phyloP scores from a whole-genome alignment of 2,113 vertebrate species.

The Eleginops maclovinus region DNA sequence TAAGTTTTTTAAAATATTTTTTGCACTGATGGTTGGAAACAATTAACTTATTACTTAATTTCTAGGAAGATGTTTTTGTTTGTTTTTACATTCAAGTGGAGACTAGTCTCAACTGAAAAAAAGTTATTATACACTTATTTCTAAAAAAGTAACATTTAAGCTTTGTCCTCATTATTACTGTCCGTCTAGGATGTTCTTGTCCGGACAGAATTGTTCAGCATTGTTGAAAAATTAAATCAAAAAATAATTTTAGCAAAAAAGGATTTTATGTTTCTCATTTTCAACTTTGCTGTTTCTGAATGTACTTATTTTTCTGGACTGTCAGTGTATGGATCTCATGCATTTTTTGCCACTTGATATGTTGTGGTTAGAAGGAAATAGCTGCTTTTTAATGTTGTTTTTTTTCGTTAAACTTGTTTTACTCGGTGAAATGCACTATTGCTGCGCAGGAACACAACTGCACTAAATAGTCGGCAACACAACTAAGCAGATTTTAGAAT shows the following conservation, averaged over 20 bases:
- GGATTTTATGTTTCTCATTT: constrained; percentile 29
- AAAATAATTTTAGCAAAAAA: constrained; percentile 11
- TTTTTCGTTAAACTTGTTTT: neutral
- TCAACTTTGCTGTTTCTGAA: constrained; percentile 65
- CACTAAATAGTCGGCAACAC: constrained; percentile 17
- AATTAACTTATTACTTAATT: constrained; percentile 74
- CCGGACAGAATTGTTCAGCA: constrained; percentile 42
- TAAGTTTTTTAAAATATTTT: constrained; percentile 58
- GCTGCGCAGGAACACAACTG: constrained; percentile 82
- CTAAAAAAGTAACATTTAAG: constrained; percentile 69
- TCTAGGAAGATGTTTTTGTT: constrained; percentile 23
- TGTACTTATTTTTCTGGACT: constrained; percentile 62
- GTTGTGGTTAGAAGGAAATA: constrained; percentile 83
- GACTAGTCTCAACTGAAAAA: constrained; percentile 11
- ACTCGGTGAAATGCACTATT: constrained; percentile 86
- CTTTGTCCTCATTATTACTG: constrained; percentile 53
- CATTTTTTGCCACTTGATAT: constrained; percentile 60
- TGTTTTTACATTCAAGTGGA: constrained; percentile 40
- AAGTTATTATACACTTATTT: constrained; percentile 55
- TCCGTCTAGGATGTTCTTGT: constrained; percentile 41
- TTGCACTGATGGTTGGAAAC: constrained; percentile 73
- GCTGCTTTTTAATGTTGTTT: constrained; percentile 83
- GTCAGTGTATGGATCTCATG: constrained; percentile 25
- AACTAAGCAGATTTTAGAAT: neutral
- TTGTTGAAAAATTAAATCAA: constrained; percentile 39